Evolutionary conservation across 2,113 vertebrate genomes (phyloP).

Genomic region (Psilopogon haemacephalus): DNA sequence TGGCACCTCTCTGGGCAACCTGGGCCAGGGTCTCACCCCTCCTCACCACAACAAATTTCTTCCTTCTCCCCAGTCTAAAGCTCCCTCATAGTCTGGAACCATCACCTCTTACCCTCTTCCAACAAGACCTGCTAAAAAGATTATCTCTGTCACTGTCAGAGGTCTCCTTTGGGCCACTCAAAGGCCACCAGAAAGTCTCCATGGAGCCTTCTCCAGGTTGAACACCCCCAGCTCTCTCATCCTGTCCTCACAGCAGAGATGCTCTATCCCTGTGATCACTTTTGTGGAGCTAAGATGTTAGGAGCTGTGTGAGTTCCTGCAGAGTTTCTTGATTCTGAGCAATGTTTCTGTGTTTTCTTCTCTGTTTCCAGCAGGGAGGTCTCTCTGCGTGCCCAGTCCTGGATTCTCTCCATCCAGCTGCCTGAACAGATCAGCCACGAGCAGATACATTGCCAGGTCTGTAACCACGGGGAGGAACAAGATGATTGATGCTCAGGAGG

Average conservation of each 20-base stretch:
- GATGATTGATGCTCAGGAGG: not conserved
- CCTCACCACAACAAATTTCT: rapidly evolving
- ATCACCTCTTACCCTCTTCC: rapidly evolving
- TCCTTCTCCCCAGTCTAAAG: rapidly evolving
- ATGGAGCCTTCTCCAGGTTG: not conserved
- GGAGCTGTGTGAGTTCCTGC: not conserved
- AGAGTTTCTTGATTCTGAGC: not conserved
- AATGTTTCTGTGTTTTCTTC: not conserved
- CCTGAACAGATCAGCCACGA: slow-evolving; percentile 60
- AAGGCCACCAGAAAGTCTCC: rapidly evolving
- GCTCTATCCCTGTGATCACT: rapidly evolving
- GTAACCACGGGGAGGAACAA: not conserved
- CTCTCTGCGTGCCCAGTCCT: slow-evolving; percentile 18
- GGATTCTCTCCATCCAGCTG: not conserved
- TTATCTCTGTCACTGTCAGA: rapidly evolving
- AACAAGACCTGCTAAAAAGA: rapidly evolving
- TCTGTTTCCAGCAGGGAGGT: slow-evolving; percentile 25
- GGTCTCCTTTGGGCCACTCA: rapidly evolving
- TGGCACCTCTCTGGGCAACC: rapidly evolving
- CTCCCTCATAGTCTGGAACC: not conserved
- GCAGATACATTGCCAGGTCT: slow-evolving; percentile 88
- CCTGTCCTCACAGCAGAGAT: rapidly evolving
- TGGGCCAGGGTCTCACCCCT: rapidly evolving
- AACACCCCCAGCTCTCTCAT: rapidly evolving
- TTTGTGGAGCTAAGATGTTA: not conserved